A percentile compares a stretch with the other conserved stretches of the same genome.
These are phyloP conservation scores for Pseudanteris insignis DNA, from an alignment of 2,888 invertebrate genomes.

Conservation along the genomic window DNA sequence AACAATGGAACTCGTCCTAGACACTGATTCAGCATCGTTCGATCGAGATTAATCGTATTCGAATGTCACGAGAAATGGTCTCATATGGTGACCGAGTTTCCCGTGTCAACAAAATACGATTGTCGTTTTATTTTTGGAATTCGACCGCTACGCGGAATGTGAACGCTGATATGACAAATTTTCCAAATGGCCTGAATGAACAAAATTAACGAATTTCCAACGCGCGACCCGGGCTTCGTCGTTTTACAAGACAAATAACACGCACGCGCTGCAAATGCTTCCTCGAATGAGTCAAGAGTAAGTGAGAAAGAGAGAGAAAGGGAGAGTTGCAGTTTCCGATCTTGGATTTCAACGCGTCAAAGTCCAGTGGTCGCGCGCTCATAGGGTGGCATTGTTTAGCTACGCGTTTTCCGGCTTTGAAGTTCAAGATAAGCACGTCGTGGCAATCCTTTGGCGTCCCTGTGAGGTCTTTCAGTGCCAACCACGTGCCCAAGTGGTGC, in stretches of 20 bases:
- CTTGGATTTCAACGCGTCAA: slow-evolving; percentile 33
- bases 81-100: too few species aligned
- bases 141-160: not conserved
- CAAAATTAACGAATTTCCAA: slow-evolving; percentile 14
- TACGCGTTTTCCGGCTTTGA: slow-evolving; percentile 42
- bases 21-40: too few species aligned
- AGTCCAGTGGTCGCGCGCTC: slow-evolving; percentile 24
- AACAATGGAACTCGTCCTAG: too few species aligned
- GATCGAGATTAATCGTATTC: too few species aligned
- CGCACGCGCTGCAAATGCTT: slow-evolving; percentile 29
- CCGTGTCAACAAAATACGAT: too few species aligned
- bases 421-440: slow-evolving; percentile 40
- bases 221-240: slow-evolving; percentile 24
- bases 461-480: slow-evolving; percentile 52
- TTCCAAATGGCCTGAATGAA: slow-evolving; percentile 1
- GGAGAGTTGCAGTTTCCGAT: slow-evolving; percentile 35
- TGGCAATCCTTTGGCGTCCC: slow-evolving; percentile 39
- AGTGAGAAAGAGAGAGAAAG: too few species aligned
- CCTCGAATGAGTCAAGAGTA: slow-evolving; percentile 34
- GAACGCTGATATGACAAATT: slow-evolving; percentile 15
- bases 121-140: too few species aligned
- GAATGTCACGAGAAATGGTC: too few species aligned
- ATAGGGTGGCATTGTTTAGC: slow-evolving; percentile 41
- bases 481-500: slow-evolving; percentile 64
- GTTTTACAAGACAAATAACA: slow-evolving; percentile 36